Evolutionary conservation across 2,113 vertebrate species (phyloP).

Genomic region (Sterna hirundo): DNA sequence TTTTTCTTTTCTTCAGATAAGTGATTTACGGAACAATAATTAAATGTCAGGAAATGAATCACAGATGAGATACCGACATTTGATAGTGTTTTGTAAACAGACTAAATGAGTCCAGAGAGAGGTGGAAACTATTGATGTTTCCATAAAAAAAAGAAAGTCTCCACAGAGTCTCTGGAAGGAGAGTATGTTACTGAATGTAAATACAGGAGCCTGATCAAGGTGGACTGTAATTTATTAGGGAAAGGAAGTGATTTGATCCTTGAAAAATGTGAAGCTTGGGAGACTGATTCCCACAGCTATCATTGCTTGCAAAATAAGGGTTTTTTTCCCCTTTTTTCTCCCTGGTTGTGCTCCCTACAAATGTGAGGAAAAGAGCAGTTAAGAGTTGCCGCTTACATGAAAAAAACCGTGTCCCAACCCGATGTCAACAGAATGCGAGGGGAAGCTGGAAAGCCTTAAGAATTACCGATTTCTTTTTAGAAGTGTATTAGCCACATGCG

Average conservation of each 20-base stretch:
- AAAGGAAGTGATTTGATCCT: neutral
- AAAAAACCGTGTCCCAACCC: neutral
- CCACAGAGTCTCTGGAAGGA: neutral
- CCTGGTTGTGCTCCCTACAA: neutral
- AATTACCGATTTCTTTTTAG: neutral
- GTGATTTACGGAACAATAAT: slow-evolving; percentile 32
- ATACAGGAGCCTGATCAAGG: neutral
- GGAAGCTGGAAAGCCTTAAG: neutral
- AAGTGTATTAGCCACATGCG: too few relatives aligned
- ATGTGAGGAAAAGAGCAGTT: neutral
- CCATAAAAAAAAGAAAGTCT: neutral
- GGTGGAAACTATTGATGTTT: slow-evolving; percentile 27
- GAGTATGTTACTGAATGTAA: neutral
- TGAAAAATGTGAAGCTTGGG: neutral
- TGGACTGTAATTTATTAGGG: neutral
- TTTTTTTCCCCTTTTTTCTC: neutral
- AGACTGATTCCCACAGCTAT: neutral
- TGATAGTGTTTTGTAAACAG: slow-evolving; percentile 55
- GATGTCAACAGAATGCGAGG: neutral
- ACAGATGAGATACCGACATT: neutral
- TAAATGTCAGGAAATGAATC: slow-evolving; percentile 55
- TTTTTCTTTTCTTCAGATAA: neutral
- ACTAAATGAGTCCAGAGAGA: slow-evolving; percentile 39
- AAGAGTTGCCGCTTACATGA: neutral
- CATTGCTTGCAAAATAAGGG: neutral